Base-by-base conservation (phyloP, 2,113 vertebrate species). In the Zingel zingel region DNA sequence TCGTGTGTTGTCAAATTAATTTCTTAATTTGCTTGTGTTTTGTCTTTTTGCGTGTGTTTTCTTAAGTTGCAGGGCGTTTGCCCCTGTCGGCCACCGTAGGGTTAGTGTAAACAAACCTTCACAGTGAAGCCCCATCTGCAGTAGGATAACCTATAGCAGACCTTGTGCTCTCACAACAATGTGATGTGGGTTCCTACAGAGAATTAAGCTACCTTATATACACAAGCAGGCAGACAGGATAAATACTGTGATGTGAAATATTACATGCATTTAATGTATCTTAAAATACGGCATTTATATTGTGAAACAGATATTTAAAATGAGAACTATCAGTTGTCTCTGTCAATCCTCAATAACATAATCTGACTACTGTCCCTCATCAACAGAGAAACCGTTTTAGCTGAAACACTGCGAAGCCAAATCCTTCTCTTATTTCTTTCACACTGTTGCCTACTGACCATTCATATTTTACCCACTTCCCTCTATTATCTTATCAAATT, bases 81-180 rank as follows among this genome's bases (percentile, higher is more conserved):
- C 27, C 27, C 27, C 27, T 27, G 27, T 27, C 27, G 27, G 27
- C 27, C 27, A 27, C 27, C 27, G 27, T 27, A 27, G 27, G 39
- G 19, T 30, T 51, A 8, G 10, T 39, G 56, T 36, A 56, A 76
- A 88, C 59, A 66, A 19, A 75, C 64, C 30, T 58, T 70, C 12
- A 67, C n/a, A 54, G 23, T 36, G 19, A 63, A 68, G 75, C 25
- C 5, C 23, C 5, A 36, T 56, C 25, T 51, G 19, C 50, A 64
- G 36, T 45, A 16, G 5, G 9, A 25, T 48, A 47, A 33, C 4
- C 43, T 23, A 72, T 51, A 23, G 59, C n/a, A 21, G 23, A 21
- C 45, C 25, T 10, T 10, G 39, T 30, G 66, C 59, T 36, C 43
- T 58, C 51, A 54, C 50, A 76, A 3, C 18, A 56, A 56, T 45